phyloP scores from a whole-genome alignment of 2,797 vertebrate species.

The Myotis pilosus region DNA sequence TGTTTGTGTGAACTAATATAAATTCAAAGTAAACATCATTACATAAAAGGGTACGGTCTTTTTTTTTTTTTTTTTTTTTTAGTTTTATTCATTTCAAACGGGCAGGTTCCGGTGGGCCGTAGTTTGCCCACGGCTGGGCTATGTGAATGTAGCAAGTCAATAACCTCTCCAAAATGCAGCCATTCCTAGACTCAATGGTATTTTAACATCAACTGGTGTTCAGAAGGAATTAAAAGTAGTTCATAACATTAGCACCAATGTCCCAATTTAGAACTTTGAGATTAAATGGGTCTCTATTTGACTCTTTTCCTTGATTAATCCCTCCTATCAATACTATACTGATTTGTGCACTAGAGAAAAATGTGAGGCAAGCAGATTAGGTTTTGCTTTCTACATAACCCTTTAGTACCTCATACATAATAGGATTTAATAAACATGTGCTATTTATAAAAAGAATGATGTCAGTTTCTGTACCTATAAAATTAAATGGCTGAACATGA shows the following conservation, averaged over 20 bases:
- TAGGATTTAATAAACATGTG: neutral
- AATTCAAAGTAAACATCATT: no score
- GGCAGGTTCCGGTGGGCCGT: no score
- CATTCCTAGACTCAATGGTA: neutral
- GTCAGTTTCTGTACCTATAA: neutral
- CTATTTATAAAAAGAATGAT: neutral
- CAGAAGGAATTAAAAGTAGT: neutral
- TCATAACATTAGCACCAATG: neutral
- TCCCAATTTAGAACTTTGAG: neutral
- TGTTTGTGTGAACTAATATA: no score
- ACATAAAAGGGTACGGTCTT: no score
- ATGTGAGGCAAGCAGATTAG: neutral
- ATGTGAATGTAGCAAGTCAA: neutral
- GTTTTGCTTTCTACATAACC: neutral
- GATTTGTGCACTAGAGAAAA: neutral
- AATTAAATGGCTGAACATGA: neutral
- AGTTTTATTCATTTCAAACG: no score
- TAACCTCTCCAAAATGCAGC: neutral
- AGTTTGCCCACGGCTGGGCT: no score
- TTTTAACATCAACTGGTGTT: neutral
- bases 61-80: no score
- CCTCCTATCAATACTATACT: neutral
- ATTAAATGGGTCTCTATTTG: neutral
- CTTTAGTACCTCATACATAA: neutral
- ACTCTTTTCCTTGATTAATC: neutral